A percentile compares a stretch with the other conserved stretches of the same genome.
These are phyloP conservation scores for Eudemis profundana DNA, from an alignment of 2,888 invertebrate genomes.

Conservation along the genomic window DNA sequence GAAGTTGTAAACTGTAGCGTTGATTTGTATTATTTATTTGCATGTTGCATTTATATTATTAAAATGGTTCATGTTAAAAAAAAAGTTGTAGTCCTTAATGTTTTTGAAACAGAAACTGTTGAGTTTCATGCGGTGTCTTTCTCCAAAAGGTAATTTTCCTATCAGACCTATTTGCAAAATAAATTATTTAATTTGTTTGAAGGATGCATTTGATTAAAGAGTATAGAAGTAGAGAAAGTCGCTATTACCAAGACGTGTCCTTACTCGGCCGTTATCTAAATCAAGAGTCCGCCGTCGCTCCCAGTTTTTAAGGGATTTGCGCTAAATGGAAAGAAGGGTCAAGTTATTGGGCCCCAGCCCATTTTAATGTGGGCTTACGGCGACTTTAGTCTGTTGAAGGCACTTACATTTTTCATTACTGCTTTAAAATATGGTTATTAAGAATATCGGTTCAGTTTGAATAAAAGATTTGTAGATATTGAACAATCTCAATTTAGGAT, in stretches of 20 bases:
- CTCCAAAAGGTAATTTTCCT: no score
- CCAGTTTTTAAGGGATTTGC: conserved; percentile 43
- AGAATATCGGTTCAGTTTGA: conserved; percentile 16
- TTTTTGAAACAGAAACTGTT: no score
- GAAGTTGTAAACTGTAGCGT: no score
- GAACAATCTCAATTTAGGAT: not conserved
- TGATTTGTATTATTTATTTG: no score
- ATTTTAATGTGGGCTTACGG: conserved; percentile 28
- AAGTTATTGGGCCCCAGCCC: conserved; percentile 29
- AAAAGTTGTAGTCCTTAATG: no score
- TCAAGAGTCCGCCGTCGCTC: conserved; percentile 37
- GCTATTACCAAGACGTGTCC: conserved; percentile 29
- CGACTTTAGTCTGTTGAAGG: conserved; percentile 34
- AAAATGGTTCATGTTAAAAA: no score
- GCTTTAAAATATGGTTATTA: conserved; percentile 20
- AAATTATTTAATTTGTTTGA: no score
- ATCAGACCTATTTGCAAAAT: no score
- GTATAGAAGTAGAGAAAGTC: no score
- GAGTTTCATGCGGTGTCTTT: no score
- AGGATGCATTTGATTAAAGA: no score
- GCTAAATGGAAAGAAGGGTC: conserved; percentile 39
- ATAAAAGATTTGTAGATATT: conserved; percentile 11
- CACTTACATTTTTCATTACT: conserved; percentile 42
- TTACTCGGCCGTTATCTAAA: conserved; percentile 44
- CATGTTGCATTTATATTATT: no score